A percentile compares a stretch with the other conserved stretches of the same genome.
Conservation (phyloP, 1,140 invertebrate species). For the Bicyclus anynana region DNA sequence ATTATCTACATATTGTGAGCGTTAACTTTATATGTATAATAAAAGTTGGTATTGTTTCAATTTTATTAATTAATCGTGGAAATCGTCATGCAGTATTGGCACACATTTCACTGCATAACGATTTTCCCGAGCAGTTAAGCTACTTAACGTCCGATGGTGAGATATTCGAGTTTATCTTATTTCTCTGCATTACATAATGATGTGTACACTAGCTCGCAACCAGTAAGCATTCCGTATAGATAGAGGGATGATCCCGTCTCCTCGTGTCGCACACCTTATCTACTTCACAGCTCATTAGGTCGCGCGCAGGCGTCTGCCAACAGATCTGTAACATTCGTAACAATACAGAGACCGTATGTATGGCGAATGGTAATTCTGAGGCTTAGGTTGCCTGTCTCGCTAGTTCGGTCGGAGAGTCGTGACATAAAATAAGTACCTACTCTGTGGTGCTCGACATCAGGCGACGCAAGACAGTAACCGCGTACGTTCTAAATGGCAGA, state of each 20-base stretch:
- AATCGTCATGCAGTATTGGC: too few species aligned
- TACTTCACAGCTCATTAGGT: slow-evolving; percentile 76
- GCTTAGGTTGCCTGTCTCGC: slow-evolving; percentile 55
- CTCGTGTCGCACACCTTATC: slow-evolving; percentile 67
- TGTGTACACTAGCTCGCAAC: slow-evolving; percentile 25
- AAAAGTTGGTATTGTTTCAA: too few species aligned
- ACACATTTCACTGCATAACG: too few species aligned
- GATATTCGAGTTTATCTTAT: slow-evolving; percentile 17
- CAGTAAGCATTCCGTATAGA: slow-evolving; percentile 33
- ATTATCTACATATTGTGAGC: too few species aligned
- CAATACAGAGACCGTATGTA: slow-evolving; percentile 62
- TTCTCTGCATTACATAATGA: slow-evolving; percentile 24
- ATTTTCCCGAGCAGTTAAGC: background rate
- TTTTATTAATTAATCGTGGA: too few species aligned
- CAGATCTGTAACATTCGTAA: slow-evolving; percentile 72
- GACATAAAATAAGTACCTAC: slow-evolving; percentile 48
- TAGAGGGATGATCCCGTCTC: slow-evolving; percentile 60
- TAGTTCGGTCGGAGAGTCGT: slow-evolving; percentile 38
- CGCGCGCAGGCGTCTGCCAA: slow-evolving; percentile 51
- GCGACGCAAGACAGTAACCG: slow-evolving; percentile 54
- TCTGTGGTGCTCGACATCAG: slow-evolving; percentile 42
- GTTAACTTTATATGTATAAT: too few species aligned
- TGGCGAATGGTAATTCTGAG: slow-evolving; percentile 59
- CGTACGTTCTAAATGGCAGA: slow-evolving; percentile 62
- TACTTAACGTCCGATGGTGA: slow-evolving; percentile 4